Conservation (phyloP, 2,797 vertebrate species). For the Cuculus canorus region DNA sequence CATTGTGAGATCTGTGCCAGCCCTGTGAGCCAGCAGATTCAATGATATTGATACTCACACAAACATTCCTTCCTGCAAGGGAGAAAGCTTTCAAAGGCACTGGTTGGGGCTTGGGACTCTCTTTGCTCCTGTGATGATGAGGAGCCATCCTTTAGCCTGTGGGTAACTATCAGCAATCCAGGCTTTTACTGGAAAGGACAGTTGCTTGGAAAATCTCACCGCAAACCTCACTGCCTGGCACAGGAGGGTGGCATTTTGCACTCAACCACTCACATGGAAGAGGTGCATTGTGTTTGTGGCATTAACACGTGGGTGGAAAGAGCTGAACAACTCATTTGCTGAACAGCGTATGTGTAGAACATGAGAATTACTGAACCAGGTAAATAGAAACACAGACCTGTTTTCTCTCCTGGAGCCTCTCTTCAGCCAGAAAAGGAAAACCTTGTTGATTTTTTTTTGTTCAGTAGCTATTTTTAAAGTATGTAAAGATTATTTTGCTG, state of each 20-base stretch:
- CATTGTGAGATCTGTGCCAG: background rate
- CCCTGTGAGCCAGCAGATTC: background rate
- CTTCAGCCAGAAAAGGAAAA: background rate
- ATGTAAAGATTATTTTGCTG: background rate
- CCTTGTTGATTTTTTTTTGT: background rate
- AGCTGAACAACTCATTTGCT: background rate
- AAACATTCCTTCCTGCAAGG: fast-evolving
- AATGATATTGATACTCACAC: fast-evolving
- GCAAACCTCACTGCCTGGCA: background rate
- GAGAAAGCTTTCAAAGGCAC: background rate
- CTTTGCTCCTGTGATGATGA: background rate
- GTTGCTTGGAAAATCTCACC: background rate
- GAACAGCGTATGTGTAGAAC: background rate
- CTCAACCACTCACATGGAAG: background rate
- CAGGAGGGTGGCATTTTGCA: background rate
- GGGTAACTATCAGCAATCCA: background rate
- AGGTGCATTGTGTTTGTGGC: background rate
- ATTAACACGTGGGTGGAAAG: background rate
- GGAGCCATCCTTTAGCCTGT: too few relatives aligned
- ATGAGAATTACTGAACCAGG: background rate
- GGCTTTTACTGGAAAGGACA: background rate
- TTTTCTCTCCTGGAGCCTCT: background rate
- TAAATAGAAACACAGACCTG: background rate
- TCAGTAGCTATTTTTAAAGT: background rate
- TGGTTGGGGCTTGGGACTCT: background rate